Conservation (phyloP, 2,113 vertebrate species). For the Gorilla gorilla region DNA sequence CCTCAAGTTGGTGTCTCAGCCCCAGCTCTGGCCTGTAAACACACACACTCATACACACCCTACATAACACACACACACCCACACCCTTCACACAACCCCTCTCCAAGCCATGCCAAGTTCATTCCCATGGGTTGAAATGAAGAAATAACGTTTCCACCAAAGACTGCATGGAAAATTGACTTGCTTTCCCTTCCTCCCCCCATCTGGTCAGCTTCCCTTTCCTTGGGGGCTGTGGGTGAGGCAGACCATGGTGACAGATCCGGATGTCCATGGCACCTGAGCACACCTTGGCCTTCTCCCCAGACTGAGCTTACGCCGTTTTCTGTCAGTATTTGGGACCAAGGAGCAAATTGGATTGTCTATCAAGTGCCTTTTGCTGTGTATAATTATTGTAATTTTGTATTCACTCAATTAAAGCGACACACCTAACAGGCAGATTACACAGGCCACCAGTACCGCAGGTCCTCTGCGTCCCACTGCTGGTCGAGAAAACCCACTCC, state of each 20-base stretch:
- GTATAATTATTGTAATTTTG: conserved; percentile 44
- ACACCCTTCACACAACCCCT: not conserved
- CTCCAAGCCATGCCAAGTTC: not conserved
- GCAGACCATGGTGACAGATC: rapidly evolving
- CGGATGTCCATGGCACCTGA: not conserved
- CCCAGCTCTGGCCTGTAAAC: not conserved
- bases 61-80: too few species aligned
- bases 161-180: not conserved
- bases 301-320: not conserved
- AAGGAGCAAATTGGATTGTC: conserved; percentile 38
- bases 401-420: conserved; percentile 20
- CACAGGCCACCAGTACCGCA: not conserved
- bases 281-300: not conserved
- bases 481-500: not conserved
- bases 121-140: not conserved
- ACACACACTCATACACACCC: too few species aligned
- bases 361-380: not conserved
- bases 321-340: not conserved
- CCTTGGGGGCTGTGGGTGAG: not conserved
- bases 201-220: not conserved
- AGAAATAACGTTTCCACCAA: not conserved
- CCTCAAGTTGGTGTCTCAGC: not conserved
- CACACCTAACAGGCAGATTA: not conserved
- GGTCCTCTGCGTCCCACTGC: rapidly evolving
- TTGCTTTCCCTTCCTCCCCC: not conserved